Evolutionary conservation across 2,797 vertebrate genomes (phyloP).

Genomic region (Siniperca scherzeri): DNA sequence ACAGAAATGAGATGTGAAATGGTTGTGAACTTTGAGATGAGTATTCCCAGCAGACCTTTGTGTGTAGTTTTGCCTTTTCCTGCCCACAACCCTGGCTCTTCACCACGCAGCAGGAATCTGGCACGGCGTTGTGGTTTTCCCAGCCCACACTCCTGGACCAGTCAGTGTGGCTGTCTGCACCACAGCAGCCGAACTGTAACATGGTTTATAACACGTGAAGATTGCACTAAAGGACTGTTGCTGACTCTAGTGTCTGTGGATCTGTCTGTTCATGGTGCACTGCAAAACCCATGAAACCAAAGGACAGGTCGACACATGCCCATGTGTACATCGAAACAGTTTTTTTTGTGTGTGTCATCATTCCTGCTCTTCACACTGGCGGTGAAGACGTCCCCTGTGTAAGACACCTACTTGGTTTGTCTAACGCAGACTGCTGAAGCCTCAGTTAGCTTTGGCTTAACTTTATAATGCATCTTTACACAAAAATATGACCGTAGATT

Average conservation of each 20-base stretch:
- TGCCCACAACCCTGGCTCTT: slow-evolving; percentile 56
- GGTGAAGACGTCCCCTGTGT: not conserved
- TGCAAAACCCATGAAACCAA: not conserved
- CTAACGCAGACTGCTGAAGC: not conserved
- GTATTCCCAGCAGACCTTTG: slow-evolving; percentile 51
- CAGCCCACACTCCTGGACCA: slow-evolving; percentile 61
- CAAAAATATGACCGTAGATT: not conserved
- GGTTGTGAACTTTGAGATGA: not conserved
- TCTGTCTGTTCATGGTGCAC: not conserved
- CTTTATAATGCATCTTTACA: not conserved
- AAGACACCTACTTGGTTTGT: not conserved
- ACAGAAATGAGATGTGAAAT: not conserved
- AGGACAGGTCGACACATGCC: not conserved
- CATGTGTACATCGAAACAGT: not conserved
- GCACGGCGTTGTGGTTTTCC: slow-evolving; percentile 42
- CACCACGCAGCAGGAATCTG: slow-evolving; percentile 65
- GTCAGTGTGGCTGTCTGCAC: slow-evolving; percentile 45
- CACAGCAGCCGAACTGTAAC: slow-evolving; percentile 67
- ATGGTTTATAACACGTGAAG: not conserved
- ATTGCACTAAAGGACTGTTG: not conserved
- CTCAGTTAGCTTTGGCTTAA: not conserved
- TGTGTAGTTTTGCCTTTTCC: slow-evolving; percentile 9
- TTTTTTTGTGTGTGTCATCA: not conserved
- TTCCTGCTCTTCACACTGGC: not conserved
- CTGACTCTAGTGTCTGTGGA: not conserved